These are phyloP conservation scores for Rattus rattus DNA, from an alignment of 2,113 vertebrate species.

Conservation along the genomic window DNA sequence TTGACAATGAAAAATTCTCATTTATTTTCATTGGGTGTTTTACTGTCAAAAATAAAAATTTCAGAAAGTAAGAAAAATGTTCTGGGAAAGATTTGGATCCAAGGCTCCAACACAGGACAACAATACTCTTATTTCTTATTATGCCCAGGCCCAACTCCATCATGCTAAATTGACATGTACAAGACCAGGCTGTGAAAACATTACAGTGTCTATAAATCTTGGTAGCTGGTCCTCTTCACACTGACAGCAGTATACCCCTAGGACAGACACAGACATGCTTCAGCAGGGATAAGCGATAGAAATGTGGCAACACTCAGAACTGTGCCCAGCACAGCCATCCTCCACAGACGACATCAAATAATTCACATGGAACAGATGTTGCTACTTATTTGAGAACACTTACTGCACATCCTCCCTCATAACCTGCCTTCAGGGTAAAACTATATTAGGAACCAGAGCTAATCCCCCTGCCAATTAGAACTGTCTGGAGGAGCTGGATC, in stretches of 20 bases:
- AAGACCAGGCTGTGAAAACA: not conserved
- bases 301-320: not conserved
- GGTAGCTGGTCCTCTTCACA: not conserved
- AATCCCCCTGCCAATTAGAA: not conserved
- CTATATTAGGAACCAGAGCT: not conserved
- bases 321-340: not conserved
- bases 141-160: not conserved
- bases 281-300: not conserved
- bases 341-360: not conserved
- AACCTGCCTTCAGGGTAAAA: not conserved
- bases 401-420: not conserved
- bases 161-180: not conserved
- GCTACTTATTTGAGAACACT: not conserved
- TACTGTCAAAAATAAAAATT: not conserved
- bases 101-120: not conserved
- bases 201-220: conserved; percentile 36
- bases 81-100: not conserved
- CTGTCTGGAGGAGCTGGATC: not conserved
- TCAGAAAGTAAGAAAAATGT: not conserved
- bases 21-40: not conserved
- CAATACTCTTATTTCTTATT: not conserved
- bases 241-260: not conserved
- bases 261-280: conserved; percentile 51
- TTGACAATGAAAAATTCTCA: not conserved
- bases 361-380: not conserved